phyloP scores from a whole-genome alignment of 2,797 vertebrate species.

The Gymnoscopelus microlampas region DNA sequence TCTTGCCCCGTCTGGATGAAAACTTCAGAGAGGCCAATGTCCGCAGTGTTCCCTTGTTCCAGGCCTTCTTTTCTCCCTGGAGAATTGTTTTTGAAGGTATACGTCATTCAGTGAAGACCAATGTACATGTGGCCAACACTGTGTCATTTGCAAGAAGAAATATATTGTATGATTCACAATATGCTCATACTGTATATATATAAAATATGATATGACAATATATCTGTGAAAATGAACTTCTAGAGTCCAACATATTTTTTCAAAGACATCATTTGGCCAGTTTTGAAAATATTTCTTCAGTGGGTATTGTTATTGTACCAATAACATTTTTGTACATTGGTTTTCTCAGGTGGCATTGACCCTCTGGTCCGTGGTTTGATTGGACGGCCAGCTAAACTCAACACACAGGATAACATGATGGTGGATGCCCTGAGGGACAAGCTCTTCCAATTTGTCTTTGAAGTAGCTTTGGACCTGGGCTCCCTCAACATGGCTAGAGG shows the following conservation, averaged over 20 bases:
- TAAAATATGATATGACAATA: no score
- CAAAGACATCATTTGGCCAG: no score
- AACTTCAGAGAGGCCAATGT: conserved; percentile 71
- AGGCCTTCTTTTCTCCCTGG: conserved; percentile 87
- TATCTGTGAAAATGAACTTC: no score
- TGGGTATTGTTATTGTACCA: no score
- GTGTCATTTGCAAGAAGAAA: no score
- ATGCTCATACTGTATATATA: no score
- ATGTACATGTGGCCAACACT: no score
- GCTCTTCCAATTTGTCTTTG: conserved; percentile 76
- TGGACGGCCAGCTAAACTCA: conserved; percentile 75
- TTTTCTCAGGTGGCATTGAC: conserved; percentile 77
- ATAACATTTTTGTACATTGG: no score
- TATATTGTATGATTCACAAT: no score
- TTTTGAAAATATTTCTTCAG: no score
- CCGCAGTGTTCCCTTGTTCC: conserved; percentile 76
- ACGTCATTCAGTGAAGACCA: conserved; percentile 7
- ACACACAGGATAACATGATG: conserved; percentile 81
- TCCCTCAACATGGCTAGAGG: conserved; percentile 87
- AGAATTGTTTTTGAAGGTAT: conserved; percentile 86
- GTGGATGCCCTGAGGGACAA: conserved; percentile 77
- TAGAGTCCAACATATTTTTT: no score
- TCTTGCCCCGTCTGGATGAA: conserved; percentile 76
- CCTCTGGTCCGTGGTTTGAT: conserved; percentile 78
- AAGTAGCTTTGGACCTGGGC: conserved; percentile 85